A percentile compares a stretch with the other conserved stretches of the same genome.
These are phyloP conservation scores for Linyphia triangularis DNA, from an alignment of 2,888 invertebrate species.

Conservation along the genomic window DNA sequence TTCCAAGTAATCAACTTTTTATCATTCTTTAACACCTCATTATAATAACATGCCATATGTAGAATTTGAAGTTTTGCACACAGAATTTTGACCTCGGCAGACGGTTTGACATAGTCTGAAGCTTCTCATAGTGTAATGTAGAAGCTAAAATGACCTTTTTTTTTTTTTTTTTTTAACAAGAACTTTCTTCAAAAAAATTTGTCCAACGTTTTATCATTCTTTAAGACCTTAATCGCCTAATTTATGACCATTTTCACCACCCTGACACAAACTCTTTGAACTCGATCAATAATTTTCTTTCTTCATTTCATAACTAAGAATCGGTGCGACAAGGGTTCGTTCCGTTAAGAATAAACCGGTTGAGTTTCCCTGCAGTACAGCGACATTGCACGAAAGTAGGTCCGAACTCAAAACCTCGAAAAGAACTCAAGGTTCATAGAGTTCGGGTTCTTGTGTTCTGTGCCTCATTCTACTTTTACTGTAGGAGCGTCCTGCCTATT, in stretches of 20 bases:
- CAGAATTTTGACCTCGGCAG: no score
- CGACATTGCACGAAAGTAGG: constrained; percentile 41
- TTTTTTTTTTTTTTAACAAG: no score
- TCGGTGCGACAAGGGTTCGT: neutral
- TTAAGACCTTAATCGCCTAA: neutral
- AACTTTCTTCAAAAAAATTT: neutral
- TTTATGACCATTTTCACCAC: neutral
- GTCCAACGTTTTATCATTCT: neutral
- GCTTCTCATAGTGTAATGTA: no score
- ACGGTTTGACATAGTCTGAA: no score
- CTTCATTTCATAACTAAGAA: neutral
- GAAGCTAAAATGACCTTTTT: no score
- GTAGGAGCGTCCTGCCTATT: constrained; percentile 17
- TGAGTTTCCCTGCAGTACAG: constrained; percentile 1
- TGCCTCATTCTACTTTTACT: constrained; percentile 61
- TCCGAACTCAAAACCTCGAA: constrained; percentile 38
- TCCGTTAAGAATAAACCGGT: constrained; percentile 13
- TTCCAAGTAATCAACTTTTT: no score
- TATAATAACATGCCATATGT: no score
- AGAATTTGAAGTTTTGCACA: no score
- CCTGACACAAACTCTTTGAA: neutral
- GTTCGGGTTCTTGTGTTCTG: constrained; percentile 63
- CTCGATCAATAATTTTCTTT: neutral
- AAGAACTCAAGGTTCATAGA: constrained; percentile 64
- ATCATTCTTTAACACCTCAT: no score